These are phyloP conservation scores for Clupea harengus DNA, from an alignment of 2,113 vertebrate genomes.

Conservation along the genomic window DNA sequence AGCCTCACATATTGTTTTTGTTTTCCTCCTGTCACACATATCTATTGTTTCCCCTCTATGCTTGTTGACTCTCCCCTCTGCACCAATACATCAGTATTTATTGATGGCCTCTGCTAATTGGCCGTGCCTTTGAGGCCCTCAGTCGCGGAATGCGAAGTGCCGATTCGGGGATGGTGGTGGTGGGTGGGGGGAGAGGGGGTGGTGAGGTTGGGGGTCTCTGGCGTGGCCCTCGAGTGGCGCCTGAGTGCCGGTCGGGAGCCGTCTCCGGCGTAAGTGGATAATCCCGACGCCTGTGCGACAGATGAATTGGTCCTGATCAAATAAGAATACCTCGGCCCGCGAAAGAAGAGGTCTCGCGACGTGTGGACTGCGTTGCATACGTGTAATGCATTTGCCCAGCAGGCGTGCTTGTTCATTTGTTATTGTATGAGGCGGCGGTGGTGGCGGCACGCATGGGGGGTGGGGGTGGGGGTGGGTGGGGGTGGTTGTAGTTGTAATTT, in stretches of 20 bases:
- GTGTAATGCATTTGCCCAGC: constrained; percentile 11
- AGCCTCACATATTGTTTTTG: background rate
- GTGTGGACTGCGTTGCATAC: background rate
- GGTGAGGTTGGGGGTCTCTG: constrained; percentile 2
- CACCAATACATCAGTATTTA: constrained; percentile 24
- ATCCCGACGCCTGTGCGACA: constrained; percentile 37
- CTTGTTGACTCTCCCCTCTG: constrained; percentile 5
- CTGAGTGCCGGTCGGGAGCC: constrained; percentile 24
- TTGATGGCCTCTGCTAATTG: constrained; percentile 28
- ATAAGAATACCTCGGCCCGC: background rate
- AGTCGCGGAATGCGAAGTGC: constrained; percentile 28
- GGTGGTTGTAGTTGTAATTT: background rate
- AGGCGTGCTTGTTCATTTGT: constrained; percentile 44
- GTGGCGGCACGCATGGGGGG: background rate
- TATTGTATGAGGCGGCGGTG: constrained; percentile 14
- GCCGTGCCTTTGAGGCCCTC: constrained; percentile 7
- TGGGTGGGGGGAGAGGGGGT: background rate
- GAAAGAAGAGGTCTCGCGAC: background rate
- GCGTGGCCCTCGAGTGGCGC: constrained; percentile 1
- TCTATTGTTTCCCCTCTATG: background rate
- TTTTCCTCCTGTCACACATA: background rate
- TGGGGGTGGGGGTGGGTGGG: background rate
- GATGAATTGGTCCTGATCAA: constrained; percentile 46
- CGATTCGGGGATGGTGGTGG: background rate
- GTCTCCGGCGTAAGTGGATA: constrained; percentile 43